phyloP scores from a whole-genome alignment of 35 echinoderm and acorn worm species.

The Chiridota heheva region DNA sequence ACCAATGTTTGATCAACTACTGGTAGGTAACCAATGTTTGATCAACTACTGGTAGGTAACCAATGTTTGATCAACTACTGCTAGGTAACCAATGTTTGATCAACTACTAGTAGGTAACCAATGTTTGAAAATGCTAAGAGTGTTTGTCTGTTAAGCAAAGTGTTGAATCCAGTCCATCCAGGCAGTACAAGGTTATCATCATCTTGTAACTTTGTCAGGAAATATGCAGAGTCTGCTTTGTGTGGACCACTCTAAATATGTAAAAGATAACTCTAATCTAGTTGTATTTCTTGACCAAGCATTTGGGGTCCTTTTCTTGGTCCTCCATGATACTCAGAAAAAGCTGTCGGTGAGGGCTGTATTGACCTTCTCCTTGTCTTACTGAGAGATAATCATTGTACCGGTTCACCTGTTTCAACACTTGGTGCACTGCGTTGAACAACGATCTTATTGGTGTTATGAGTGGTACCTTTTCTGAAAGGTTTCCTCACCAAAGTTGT shows the following conservation, averaged over 20 bases:
- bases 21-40: too few relatives aligned
- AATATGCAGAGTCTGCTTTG: slow-evolving; percentile 12
- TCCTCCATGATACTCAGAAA: slow-evolving; percentile 30
- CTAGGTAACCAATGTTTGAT: too few relatives aligned
- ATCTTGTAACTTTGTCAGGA: slow-evolving; percentile 24
- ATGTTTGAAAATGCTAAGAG: slow-evolving; percentile 36
- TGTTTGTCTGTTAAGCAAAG: neutral
- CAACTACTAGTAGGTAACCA: slow-evolving; percentile 56
- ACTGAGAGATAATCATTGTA: neutral
- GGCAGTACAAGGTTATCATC: slow-evolving; percentile 3
- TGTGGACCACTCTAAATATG: neutral
- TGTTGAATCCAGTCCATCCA: slow-evolving; percentile 66
- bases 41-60: too few relatives aligned
- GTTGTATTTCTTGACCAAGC: neutral
- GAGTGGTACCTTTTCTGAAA: slow-evolving; percentile 55
- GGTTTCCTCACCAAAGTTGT: slow-evolving; percentile 71
- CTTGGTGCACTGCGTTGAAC: slow-evolving; percentile 25
- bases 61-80: too few relatives aligned
- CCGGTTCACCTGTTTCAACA: neutral
- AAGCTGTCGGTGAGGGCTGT: neutral
- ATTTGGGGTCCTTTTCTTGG: neutral
- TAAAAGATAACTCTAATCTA: neutral
- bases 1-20: too few relatives aligned
- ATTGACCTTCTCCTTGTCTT: slow-evolving; percentile 39
- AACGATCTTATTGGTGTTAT: slow-evolving; percentile 55